Percentiles rank a stretch among this genome's conserved stretches.
These are phyloP conservation scores for Pocota personata DNA, from an alignment of 2,888 invertebrate genomes.

Conservation along the genomic window DNA sequence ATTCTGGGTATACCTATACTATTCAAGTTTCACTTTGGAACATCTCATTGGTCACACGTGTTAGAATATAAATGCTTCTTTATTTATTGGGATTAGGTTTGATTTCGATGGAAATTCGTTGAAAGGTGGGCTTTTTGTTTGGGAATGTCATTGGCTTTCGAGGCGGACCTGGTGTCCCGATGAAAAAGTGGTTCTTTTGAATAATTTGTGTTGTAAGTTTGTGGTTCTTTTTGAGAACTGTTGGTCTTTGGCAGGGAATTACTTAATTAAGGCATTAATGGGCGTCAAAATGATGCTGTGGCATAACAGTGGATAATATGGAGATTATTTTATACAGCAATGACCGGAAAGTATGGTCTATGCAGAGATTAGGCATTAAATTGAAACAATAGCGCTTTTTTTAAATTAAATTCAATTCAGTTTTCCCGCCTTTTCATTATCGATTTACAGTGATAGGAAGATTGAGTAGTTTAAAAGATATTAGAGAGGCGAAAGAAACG, in stretches of 20 bases:
- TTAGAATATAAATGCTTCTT: background rate
- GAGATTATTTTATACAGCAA: no score
- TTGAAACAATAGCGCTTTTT: no score
- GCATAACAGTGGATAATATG: no score
- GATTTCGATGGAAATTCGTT: conserved; percentile 24
- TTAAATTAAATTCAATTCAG: no score
- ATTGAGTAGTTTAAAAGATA: no score
- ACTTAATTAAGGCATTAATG: background rate
- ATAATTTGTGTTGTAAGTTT: background rate
- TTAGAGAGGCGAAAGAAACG: no score
- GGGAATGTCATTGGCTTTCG: conserved; percentile 18
- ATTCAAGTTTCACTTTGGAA: conserved; percentile 15
- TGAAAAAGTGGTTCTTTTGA: conserved; percentile 12
- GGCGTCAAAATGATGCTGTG: background rate
- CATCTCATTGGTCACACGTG: background rate
- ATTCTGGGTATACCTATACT: background rate
- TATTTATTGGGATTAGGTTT: background rate
- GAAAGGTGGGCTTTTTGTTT: conserved; percentile 1
- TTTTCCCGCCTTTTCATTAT: no score
- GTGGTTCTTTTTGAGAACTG: background rate
- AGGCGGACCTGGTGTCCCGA: background rate
- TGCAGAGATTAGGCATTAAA: no score
- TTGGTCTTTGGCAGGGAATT: background rate
- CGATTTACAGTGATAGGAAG: no score
- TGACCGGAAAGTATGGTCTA: no score